A percentile compares a stretch with the other conserved stretches of the same genome.
Evolutionary conservation across 2,113 vertebrate genomes (phyloP).

Genomic region (Vidua chalybeata): DNA sequence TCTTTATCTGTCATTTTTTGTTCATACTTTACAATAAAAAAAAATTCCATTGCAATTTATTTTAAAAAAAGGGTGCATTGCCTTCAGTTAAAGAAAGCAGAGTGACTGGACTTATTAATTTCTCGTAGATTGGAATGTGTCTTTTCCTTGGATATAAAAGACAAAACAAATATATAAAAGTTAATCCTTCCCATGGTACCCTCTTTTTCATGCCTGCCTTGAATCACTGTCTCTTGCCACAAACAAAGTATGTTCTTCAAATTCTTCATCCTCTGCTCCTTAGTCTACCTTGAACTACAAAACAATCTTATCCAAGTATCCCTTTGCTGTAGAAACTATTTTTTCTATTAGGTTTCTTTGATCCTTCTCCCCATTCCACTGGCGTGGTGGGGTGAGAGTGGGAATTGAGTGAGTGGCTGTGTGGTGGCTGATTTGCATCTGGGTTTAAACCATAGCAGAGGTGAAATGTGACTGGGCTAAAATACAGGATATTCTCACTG

Average conservation of each 20-base stretch:
- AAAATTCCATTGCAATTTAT: background rate
- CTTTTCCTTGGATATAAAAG: background rate
- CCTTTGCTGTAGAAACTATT: background rate
- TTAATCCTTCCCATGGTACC: background rate
- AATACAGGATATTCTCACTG: background rate
- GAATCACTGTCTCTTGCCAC: background rate
- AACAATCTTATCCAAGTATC: background rate
- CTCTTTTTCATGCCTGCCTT: background rate
- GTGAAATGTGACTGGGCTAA: background rate
- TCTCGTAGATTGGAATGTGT: background rate
- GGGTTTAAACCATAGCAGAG: background rate
- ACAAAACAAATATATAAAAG: background rate
- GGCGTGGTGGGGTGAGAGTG: fast-evolving
- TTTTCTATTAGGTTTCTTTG: background rate
- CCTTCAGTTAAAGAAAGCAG: background rate
- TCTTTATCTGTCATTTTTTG: background rate
- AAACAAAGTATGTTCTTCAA: background rate
- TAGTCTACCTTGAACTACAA: background rate
- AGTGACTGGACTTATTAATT: background rate
- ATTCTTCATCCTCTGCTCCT: background rate
- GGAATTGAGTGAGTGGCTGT: background rate
- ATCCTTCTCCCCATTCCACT: background rate
- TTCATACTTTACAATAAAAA: background rate
- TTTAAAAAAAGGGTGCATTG: fast-evolving
- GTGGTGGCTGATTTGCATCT: background rate